Percentiles rank a stretch among this genome's conserved stretches.
Conservation (phyloP, 2,888 invertebrate species). For the Pheosia gnoma region DNA sequence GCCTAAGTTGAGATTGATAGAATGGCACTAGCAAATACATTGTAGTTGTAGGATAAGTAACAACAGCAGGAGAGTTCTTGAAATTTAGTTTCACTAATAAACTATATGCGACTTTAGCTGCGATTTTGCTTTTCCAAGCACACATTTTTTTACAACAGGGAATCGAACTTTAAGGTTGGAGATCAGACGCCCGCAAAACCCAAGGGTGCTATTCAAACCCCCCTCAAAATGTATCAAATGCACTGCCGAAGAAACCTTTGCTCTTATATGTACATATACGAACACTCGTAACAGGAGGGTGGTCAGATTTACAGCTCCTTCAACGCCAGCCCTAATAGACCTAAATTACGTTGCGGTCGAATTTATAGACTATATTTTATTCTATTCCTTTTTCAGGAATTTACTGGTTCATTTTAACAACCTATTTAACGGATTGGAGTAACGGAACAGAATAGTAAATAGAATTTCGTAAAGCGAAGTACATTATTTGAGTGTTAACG, state of each 20-base stretch:
- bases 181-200: slow-evolving; percentile 33
- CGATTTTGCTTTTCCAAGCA: slow-evolving; percentile 1
- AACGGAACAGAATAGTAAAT: not conserved
- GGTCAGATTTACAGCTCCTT: slow-evolving; percentile 76
- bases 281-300: slow-evolving; percentile 58
- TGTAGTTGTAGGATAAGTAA: too few species aligned
- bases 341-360: slow-evolving; percentile 77
- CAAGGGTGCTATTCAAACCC: slow-evolving; percentile 59
- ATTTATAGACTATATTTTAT: slow-evolving; percentile 79
- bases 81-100: not conserved
- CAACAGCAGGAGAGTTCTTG: not conserved
- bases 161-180: slow-evolving; percentile 8
- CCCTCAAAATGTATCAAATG: slow-evolving; percentile 76
- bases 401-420: slow-evolving; percentile 55
- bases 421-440: not conserved
- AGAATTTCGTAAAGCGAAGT: not conserved
- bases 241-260: slow-evolving; percentile 43
- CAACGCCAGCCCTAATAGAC: slow-evolving; percentile 73
- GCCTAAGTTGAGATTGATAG: too few species aligned
- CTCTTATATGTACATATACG: slow-evolving; percentile 29
- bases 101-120: not conserved
- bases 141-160: slow-evolving; percentile 8
- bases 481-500: too few species aligned
- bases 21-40: too few species aligned
- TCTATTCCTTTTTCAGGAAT: slow-evolving; percentile 67